Evolutionary conservation across 2,888 invertebrate species (phyloP), one percentile per base, ranked within the genome.

Genomic region (Nycteola revayana): DNA sequence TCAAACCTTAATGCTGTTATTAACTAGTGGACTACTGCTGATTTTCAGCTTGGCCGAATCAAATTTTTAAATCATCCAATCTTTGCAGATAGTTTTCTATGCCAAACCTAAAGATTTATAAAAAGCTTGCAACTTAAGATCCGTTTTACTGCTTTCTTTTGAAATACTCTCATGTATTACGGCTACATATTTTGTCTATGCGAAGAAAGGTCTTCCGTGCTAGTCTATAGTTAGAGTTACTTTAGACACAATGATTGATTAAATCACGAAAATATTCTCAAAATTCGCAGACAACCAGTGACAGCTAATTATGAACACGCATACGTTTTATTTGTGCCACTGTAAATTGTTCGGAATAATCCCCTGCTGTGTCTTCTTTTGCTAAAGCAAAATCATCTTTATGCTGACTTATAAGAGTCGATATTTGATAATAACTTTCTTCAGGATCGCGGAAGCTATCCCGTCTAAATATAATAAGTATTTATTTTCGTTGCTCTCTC

Each of bases 381-480:
- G 10, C 11, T 36, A 37, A 29, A 32, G 37, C 10, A 60, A 48
- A 56, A 49, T 49, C 37, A 39, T 50, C 53, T 49, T 47, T 52
- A 49, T 31, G 14, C 3, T 30, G 18, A 27, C 29, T 39, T 27
- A 6, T 36, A 34, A 56, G 33, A 49, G 60, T 40, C 32, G 28
- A 36, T 41, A 52, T 55, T 59, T 24, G 32, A 39, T 41, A 28
- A 40, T 28, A 32, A 17, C 8, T 40, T 43, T 38, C 34, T 46
- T 51, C 52, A 66, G 54, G 58, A 68, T 64, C 58, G 74, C 72
- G 73, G 73, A 74, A 74, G 70, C 64, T 59, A 56, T 59, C 49
- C 49, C 55, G 52, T 64, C 64, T 74, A 70, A 73, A 75, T 71
- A 72, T 71, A 68, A 64, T 65, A 64, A 57, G 60, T 60, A 63